A percentile compares a stretch with the other conserved stretches of the same genome.
Evolutionary conservation across 2,888 invertebrate species (phyloP).

Genomic region (Eupithecia centaureata): DNA sequence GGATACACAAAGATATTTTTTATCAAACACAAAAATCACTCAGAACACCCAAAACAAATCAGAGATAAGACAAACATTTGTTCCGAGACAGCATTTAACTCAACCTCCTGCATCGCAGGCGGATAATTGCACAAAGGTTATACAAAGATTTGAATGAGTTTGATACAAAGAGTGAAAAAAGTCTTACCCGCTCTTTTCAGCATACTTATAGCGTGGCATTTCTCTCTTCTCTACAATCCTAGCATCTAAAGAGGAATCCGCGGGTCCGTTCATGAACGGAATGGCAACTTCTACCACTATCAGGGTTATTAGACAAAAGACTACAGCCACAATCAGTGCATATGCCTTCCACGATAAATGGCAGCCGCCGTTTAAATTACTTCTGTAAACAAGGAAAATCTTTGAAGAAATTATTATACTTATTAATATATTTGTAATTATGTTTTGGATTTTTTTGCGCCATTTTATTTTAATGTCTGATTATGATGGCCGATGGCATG

Average conservation of each 20-base stretch:
- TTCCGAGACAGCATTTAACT: too few species aligned
- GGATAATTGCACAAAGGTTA: not conserved
- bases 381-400: not conserved
- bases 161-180: not conserved
- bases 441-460: too few species aligned
- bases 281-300: not conserved
- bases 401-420: too few species aligned
- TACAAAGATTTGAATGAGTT: not conserved
- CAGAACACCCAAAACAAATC: too few species aligned
- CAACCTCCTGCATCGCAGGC: too few species aligned
- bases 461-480: too few species aligned
- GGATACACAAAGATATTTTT: too few species aligned
- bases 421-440: too few species aligned
- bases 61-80: too few species aligned
- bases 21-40: too few species aligned
- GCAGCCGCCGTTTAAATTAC: not conserved
- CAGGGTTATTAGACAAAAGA: not conserved
- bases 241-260: not conserved
- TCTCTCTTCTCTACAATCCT: slow-evolving; percentile 3
- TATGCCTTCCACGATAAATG: not conserved
- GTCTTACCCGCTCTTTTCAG: slow-evolving; percentile 1
- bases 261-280: not conserved
- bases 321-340: not conserved
- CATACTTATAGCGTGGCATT: slow-evolving; percentile 1
- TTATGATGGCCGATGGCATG: too few species aligned